phyloP scores from a whole-genome alignment of 2,797 vertebrate genomes.

The Gymnodraco acuticeps region DNA sequence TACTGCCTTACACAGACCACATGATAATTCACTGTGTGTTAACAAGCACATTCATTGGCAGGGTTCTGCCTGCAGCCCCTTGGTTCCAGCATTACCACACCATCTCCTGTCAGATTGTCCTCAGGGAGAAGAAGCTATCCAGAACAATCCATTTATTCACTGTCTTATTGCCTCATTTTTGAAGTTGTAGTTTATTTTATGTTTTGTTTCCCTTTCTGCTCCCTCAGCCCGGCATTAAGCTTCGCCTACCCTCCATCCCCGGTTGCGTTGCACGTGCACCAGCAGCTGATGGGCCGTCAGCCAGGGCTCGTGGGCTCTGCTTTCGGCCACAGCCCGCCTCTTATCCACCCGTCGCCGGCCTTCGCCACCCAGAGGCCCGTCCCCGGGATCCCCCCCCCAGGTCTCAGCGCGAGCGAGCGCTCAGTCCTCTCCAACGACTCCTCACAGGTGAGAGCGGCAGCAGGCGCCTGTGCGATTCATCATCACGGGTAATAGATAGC shows the following conservation, averaged over 20 bases:
- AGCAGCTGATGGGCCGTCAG: conserved; percentile 94
- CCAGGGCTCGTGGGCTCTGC: conserved; percentile 93
- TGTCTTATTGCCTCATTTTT: conserved; percentile 26
- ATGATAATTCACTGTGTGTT: conserved; percentile 74
- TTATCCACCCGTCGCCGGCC: conserved; percentile 95
- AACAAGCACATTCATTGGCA: conserved; percentile 79
- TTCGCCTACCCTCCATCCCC: conserved; percentile 97
- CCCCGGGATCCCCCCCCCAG: conserved; percentile 90
- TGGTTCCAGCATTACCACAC: conserved; percentile 77
- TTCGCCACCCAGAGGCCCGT: conserved; percentile 95
- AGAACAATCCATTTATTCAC: conserved; percentile 82
- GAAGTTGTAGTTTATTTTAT: conserved; percentile 39
- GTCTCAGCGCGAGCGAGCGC: conserved; percentile 91
- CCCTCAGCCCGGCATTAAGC: conserved; percentile 90
- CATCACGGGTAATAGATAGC: conserved; percentile 75
- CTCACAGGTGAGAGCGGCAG: conserved; percentile 90
- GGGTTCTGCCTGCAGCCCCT: conserved; percentile 61
- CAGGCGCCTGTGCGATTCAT: conserved; percentile 71
- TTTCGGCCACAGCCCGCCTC: conserved; percentile 97
- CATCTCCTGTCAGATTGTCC: conserved; percentile 82
- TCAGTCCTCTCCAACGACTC: conserved; percentile 91
- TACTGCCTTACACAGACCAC: conserved; percentile 66
- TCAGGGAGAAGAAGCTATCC: conserved; percentile 74
- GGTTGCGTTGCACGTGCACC: conserved; percentile 96
- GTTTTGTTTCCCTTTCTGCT: conserved; percentile 10